These are phyloP conservation scores for Nestor notabilis DNA, from an alignment of 2,113 vertebrate genomes.

Conservation along the genomic window DNA sequence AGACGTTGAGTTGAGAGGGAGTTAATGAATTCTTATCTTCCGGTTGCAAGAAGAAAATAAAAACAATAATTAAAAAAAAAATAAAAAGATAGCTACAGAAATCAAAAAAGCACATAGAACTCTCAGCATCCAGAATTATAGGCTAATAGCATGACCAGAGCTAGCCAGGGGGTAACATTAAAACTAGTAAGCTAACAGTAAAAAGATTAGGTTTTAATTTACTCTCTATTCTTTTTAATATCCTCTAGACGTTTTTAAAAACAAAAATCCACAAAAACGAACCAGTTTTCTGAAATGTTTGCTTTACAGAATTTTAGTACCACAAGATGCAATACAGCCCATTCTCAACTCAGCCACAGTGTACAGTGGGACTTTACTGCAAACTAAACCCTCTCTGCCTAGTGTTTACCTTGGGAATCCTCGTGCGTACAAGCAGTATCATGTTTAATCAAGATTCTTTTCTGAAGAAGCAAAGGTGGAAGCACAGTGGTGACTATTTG, in stretches of 20 bases:
- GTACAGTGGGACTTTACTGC: background rate
- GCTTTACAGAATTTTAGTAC: background rate
- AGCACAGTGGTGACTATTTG: background rate
- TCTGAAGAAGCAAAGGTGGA: background rate
- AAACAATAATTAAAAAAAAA: background rate
- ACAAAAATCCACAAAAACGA: background rate
- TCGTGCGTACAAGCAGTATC: background rate
- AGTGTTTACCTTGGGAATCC: background rate
- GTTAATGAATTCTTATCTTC: slow-evolving; percentile 30
- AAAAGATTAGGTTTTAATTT: slow-evolving; percentile 36
- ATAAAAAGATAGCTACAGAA: background rate
- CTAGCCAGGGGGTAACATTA: slow-evolving; percentile 5
- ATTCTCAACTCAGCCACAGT: background rate
- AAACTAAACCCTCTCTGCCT: background rate
- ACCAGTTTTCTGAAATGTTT: background rate
- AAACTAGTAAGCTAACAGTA: background rate
- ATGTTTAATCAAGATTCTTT: background rate
- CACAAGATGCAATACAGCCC: background rate
- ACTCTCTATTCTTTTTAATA: slow-evolving; percentile 12
- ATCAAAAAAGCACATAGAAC: background rate
- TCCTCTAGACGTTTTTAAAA: background rate
- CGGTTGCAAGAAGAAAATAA: background rate
- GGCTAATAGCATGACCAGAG: background rate
- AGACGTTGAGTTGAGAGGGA: background rate
- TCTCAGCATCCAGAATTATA: background rate